Base-by-base conservation (phyloP, 2,888 invertebrate genomes). In the Eupithecia exiguata region DNA sequence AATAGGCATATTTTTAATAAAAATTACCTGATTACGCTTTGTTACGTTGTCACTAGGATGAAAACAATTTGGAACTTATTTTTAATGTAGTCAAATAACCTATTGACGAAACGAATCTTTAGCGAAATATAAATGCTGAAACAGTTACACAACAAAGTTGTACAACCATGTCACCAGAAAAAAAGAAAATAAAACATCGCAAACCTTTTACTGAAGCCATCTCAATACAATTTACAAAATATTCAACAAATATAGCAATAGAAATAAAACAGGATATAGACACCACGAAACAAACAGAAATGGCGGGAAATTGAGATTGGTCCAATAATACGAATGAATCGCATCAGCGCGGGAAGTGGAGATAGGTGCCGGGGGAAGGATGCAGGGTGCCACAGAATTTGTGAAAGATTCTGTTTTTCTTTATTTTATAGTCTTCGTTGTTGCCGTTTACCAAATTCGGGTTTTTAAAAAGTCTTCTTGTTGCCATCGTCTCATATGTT, bases 251-350 rank as follows among this genome's bases (percentile, higher is more conserved):
- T 58, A 53, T n/a, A 65, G 53, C 53, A 62, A 21, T 53, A n/a
- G n/a, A 30, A 16, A 25, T 30, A 1, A 66, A 73, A 70, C 67
- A 61, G 43, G 62, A 62, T 74, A 76, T 70, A 71, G 74, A 72
- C 69, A 70, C 63, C 62, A 73, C 53, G 75, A 79, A 69, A 78
- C 70, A 78, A 76, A 72, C 79, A 58, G 14, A 77, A 79, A 74
- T 78, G 79, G 79, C 79, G 77, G 77, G 76, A 80, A 81, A 80
- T 80, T 79, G 80, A 80, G 82, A 86, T 84, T 85, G 80, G 78
- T 74, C 77, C 82, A 83, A 84, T 84, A 84, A 85, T 80, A 81
- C 82, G 83, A 86, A 83, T 81, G 81, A 83, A 84, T 84, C 76
- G 66, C 73, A 76, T 74, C 74, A 80, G 83, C 86, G 88, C 86